A percentile compares a stretch with the other conserved stretches of the same genome.
Evolutionary conservation across 1,140 invertebrate genomes (phyloP).

Genomic region (Drosophila ironensis): DNA sequence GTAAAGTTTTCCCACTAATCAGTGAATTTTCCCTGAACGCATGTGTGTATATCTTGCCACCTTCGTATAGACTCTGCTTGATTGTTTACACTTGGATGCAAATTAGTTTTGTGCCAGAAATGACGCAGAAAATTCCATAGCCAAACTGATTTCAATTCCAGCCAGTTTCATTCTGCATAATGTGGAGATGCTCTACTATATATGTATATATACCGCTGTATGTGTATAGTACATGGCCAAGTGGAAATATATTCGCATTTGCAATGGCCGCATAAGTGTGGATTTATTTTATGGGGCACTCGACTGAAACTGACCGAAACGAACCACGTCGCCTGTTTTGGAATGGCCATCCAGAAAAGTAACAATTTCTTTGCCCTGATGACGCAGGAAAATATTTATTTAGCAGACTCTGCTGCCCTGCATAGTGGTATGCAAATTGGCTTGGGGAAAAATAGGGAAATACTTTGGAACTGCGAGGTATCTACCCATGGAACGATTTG

Average conservation of each 20-base stretch:
- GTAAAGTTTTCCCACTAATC: slow-evolving; percentile 7
- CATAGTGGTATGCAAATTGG: slow-evolving; percentile 40
- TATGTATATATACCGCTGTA: too few species aligned
- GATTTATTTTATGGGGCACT: slow-evolving; percentile 51
- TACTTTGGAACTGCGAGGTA: slow-evolving; percentile 9
- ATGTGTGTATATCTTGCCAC: background rate
- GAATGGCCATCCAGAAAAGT: slow-evolving; percentile 13
- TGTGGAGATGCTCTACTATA: too few species aligned
- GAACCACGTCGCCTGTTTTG: slow-evolving; percentile 7
- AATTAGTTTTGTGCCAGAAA: slow-evolving; percentile 48
- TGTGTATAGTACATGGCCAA: background rate
- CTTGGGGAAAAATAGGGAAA: background rate
- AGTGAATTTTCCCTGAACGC: background rate
- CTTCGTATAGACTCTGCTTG: slow-evolving; percentile 2
- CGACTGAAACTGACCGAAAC: slow-evolving; percentile 22
- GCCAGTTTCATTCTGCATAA: slow-evolving; percentile 22
- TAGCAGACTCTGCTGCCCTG: slow-evolving; percentile 3
- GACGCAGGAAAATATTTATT: slow-evolving; percentile 25
- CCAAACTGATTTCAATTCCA: slow-evolving; percentile 31
- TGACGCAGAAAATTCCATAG: slow-evolving; percentile 37
- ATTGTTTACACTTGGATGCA: slow-evolving; percentile 51
- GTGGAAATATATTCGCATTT: slow-evolving; percentile 3
- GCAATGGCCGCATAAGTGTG: slow-evolving; percentile 40
- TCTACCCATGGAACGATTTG: background rate
- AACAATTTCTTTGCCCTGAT: slow-evolving; percentile 10